These are phyloP conservation scores for Bungarus multicinctus DNA, from an alignment of 2,113 vertebrate genomes.

Conservation along the genomic window DNA sequence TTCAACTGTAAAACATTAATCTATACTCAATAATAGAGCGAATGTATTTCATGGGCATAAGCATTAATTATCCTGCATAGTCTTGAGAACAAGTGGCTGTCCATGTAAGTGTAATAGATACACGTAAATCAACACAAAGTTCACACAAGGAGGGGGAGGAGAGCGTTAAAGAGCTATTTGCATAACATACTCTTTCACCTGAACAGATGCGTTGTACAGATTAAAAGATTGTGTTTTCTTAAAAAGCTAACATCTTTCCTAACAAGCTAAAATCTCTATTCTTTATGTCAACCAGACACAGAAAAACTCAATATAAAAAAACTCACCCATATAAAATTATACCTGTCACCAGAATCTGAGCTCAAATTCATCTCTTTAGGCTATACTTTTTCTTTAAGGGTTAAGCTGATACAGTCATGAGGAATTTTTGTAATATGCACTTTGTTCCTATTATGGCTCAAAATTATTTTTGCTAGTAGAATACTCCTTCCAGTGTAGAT, in stretches of 20 bases:
- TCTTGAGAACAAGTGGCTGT: conserved; percentile 16
- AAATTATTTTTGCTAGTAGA: background rate
- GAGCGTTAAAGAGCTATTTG: background rate
- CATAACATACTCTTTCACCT: background rate
- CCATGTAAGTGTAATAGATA: conserved; percentile 18
- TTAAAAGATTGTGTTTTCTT: background rate
- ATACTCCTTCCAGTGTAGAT: background rate
- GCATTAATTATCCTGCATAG: conserved; percentile 13
- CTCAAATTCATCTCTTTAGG: background rate
- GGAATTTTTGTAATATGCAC: background rate
- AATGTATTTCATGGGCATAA: background rate
- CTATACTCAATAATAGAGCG: conserved; percentile 12
- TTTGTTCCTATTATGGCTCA: background rate
- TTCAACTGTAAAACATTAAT: conserved; percentile 3
- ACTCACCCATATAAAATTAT: background rate
- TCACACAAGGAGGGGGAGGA: background rate
- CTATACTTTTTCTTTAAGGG: background rate
- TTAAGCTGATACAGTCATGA: background rate
- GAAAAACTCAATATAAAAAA: no score
- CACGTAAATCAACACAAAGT: conserved; percentile 13
- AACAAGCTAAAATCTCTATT: background rate
- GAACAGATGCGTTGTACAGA: background rate
- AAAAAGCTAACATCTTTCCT: background rate
- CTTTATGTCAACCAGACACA: background rate
- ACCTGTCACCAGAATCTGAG: background rate